A percentile compares a stretch with the other conserved stretches of the same genome.
Conservation (phyloP, 2,797 vertebrate species). For the Brachymystax lenok region DNA sequence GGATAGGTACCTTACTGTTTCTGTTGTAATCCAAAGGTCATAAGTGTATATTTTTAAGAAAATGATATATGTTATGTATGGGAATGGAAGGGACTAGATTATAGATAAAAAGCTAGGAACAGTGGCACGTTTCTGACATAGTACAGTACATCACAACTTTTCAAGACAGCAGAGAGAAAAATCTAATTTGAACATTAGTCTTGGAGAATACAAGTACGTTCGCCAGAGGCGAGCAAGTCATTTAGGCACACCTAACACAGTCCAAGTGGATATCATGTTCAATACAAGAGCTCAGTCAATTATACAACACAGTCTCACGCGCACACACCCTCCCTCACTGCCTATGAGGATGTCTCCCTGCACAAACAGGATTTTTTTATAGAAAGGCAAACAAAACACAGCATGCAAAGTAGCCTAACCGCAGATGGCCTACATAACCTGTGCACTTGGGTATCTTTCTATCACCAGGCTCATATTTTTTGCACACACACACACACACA, state of each 20-base stretch:
- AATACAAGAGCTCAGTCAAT: background rate
- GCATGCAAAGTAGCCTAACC: slow-evolving; percentile 17
- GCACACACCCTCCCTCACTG: background rate
- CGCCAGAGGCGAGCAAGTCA: background rate
- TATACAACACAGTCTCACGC: too few relatives aligned
- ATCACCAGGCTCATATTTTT: background rate
- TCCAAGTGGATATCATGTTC: background rate
- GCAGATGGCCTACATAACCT: background rate
- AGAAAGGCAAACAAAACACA: slow-evolving; percentile 54
- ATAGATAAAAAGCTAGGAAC: background rate
- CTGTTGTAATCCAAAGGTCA: background rate
- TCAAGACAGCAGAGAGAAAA: too few relatives aligned
- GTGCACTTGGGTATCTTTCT: background rate
- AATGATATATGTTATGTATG: background rate
- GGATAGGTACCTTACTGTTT: background rate
- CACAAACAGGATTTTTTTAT: slow-evolving; percentile 54
- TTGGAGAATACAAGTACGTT: background rate
- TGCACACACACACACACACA: background rate
- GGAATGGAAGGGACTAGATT: background rate
- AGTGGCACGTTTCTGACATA: background rate
- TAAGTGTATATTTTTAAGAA: background rate
- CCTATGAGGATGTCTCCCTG: slow-evolving; percentile 46
- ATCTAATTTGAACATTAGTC: background rate
- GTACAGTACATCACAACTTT: background rate
- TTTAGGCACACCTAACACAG: background rate